A percentile compares a stretch with the other conserved stretches of the same genome.
Conservation (phyloP, 2,888 invertebrate species). For the Anticlea derivata region DNA sequence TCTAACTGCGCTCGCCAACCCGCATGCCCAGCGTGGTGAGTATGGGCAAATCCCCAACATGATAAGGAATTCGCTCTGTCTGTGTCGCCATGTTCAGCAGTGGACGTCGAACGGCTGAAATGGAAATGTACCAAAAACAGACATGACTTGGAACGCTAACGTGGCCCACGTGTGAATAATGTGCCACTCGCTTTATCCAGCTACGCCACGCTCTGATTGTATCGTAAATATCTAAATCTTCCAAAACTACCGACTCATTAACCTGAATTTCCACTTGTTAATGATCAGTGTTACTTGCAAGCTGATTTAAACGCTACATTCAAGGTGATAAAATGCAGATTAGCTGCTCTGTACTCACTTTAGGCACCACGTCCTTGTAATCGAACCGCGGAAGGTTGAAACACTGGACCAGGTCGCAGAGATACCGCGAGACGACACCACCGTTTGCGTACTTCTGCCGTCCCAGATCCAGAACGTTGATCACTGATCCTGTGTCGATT, state of each 20-base stretch:
- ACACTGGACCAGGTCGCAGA: constrained; percentile 87
- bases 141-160: too few relatives aligned
- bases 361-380: constrained; percentile 86
- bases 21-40: too few relatives aligned
- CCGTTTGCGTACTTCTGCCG: constrained; percentile 80
- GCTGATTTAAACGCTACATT: background rate
- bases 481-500: constrained; percentile 83
- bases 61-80: too few relatives aligned
- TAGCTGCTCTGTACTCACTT: constrained; percentile 57
- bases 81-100: too few relatives aligned
- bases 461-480: constrained; percentile 84
- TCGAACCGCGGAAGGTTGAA: constrained; percentile 86
- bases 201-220: constrained; percentile 5
- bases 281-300: background rate
- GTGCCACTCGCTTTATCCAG: background rate
- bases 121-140: too few relatives aligned
- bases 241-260: constrained; percentile 13
- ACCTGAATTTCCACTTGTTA: constrained; percentile 11
- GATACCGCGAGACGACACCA: constrained; percentile 82
- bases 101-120: too few relatives aligned
- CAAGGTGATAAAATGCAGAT: background rate
- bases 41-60: too few relatives aligned
- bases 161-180: too few relatives aligned
- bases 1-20: too few relatives aligned
- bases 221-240: constrained; percentile 16